These are phyloP conservation scores for Drosophila eohydei DNA, from an alignment of 2,888 invertebrate genomes.

Conservation along the genomic window DNA sequence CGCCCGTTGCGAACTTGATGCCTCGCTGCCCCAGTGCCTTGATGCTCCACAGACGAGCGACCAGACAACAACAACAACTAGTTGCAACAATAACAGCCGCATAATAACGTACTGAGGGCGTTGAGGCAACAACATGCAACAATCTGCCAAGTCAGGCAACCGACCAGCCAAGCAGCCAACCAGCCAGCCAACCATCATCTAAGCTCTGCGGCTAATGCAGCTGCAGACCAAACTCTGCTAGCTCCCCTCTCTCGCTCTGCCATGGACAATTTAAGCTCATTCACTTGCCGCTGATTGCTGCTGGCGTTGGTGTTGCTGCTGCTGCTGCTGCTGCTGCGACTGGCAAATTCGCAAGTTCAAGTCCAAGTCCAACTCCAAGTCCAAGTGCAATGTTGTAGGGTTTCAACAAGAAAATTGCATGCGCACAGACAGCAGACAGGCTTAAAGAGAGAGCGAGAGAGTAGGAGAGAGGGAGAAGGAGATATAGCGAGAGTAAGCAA, in stretches of 20 bases:
- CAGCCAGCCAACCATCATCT: conserved; percentile 47
- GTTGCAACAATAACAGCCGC: conserved; percentile 53
- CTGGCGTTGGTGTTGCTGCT: conserved; percentile 62
- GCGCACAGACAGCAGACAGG: not conserved
- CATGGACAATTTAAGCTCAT: conserved; percentile 77
- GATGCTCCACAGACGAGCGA: conserved; percentile 82
- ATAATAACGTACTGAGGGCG: conserved; percentile 79
- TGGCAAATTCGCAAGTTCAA: conserved; percentile 78
- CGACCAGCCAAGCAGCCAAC: conserved; percentile 31
- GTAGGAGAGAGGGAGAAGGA: not conserved
- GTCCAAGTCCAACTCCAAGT: conserved; percentile 46
- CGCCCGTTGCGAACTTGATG: conserved; percentile 80
- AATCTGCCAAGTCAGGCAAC: conserved; percentile 35
- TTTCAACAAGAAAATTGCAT: conserved; percentile 21
- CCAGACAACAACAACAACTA: conserved; percentile 50
- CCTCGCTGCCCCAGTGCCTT: conserved; percentile 83
- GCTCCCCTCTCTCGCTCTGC: conserved; percentile 7
- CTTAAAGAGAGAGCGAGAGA: not conserved
- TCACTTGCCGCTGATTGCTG: conserved; percentile 78
- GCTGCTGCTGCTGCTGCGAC: conserved; percentile 51
- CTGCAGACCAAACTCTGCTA: conserved; percentile 20
- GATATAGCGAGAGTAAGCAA: not conserved
- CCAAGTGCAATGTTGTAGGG: conserved; percentile 60
- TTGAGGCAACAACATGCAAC: conserved; percentile 72
- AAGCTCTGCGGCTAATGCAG: conserved; percentile 48